These are phyloP conservation scores for Eilema sororculum DNA, from an alignment of 2,888 invertebrate species.

Conservation along the genomic window DNA sequence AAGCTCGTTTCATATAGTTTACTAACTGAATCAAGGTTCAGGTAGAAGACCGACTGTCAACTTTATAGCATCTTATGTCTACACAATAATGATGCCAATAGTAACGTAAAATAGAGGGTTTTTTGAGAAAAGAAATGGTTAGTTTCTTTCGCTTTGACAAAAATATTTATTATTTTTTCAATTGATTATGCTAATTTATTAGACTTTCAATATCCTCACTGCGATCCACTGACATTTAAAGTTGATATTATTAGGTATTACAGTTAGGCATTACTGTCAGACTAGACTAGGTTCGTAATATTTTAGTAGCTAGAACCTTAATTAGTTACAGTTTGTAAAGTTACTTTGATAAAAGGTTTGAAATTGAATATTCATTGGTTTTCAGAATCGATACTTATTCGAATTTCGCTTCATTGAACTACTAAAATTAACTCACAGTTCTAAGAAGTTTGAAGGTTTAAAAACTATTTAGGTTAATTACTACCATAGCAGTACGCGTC, in stretches of 20 bases:
- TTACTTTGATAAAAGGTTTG: neutral
- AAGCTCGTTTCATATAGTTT: constrained; percentile 53
- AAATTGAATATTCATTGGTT: neutral
- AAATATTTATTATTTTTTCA: too few relatives aligned
- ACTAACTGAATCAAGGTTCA: constrained; percentile 37
- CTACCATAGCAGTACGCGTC: too few relatives aligned
- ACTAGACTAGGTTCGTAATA: neutral
- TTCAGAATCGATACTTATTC: neutral
- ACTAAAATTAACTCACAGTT: neutral
- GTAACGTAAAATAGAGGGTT: too few relatives aligned
- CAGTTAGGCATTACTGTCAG: neutral
- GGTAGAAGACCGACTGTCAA: neutral
- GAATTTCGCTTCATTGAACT: neutral
- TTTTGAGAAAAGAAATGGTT: too few relatives aligned
- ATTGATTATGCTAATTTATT: too few relatives aligned
- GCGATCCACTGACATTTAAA: neutral
- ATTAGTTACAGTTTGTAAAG: neutral
- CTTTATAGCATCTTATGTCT: too few relatives aligned
- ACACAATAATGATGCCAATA: too few relatives aligned
- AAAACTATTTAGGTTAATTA: neutral
- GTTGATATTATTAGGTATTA: neutral
- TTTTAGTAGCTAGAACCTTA: neutral
- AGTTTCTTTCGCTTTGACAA: too few relatives aligned
- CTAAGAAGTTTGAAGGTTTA: neutral
- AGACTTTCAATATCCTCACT: neutral